phyloP scores from a whole-genome alignment of 1,140 invertebrate genomes.

The Lysiphlebus fabarum region DNA sequence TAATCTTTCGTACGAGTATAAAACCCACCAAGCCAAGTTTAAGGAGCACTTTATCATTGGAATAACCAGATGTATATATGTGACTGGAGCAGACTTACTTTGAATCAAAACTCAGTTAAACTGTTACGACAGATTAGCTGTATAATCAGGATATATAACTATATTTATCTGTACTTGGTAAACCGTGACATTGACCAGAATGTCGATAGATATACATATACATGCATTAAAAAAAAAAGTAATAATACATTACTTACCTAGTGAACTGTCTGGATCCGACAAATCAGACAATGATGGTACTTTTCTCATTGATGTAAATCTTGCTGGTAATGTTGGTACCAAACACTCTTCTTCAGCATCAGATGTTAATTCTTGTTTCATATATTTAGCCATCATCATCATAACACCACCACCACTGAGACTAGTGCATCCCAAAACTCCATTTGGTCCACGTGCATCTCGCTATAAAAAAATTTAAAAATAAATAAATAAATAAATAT shows the following conservation, averaged over 20 bases:
- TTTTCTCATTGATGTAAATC: conserved; percentile 68
- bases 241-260: conserved; percentile 64
- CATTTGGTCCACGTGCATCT: conserved; percentile 43
- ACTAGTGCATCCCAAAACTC: conserved; percentile 41
- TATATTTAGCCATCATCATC: conserved; percentile 53
- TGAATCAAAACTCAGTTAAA: too few species aligned
- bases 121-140: too few species aligned
- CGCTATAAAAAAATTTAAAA: conserved; percentile 36
- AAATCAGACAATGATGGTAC: conserved; percentile 80
- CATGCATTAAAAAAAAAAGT: conserved; percentile 5
- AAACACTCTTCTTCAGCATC: conserved; percentile 53
- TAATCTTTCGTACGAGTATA: too few species aligned
- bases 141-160: not conserved
- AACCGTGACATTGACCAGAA: too few species aligned
- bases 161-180: not conserved
- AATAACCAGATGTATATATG: too few species aligned
- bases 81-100: too few species aligned
- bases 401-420: conserved; percentile 43
- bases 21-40: too few species aligned
- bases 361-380: conserved; percentile 53
- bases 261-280: conserved; percentile 75
- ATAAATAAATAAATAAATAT: not conserved
- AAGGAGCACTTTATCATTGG: too few species aligned
- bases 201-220: not conserved
- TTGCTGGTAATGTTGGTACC: conserved; percentile 44